Evolutionary conservation across 2,797 vertebrate genomes (phyloP), one percentile per base, ranked within the genome.

Genomic region (Pangasius sanitwongsei): DNA sequence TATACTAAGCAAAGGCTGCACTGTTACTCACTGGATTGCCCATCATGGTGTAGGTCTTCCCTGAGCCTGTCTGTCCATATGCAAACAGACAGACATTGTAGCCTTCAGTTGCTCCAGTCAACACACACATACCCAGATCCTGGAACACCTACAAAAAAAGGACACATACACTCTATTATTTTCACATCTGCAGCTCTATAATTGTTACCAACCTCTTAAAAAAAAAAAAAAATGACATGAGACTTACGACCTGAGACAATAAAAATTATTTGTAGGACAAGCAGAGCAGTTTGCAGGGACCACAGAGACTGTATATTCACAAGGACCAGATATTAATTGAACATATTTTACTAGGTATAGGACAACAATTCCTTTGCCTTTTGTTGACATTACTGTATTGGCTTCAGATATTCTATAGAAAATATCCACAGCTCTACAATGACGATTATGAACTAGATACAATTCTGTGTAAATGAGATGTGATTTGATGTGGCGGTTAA

Each of bases 21-120:
- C n/a, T 37, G 23, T 61, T 89, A 89, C 98, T 98, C 93, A 99
- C 99, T 92, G 97, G 97, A 31, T 98, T 98, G 41, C 99, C 98
- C 96, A 99, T 97, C 99, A 99, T 99, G 86, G 98, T 99, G 90
- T 99, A 98, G 0, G 99, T 99, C 95, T 99, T 99, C 88, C 99
- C 99, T 86, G 99, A 98, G 92, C 99, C 99, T 0, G 99, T 99
- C 95, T 99, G 99, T 83, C 99, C 99, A 78, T 99, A 99, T 2
- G 99, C 99, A 95, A 99, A 99, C 88, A 99, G 96, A 92, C 98
- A 99, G 91, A 99, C 97, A 23, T 99, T 99, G 95, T 99, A 99
- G 87, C 99, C 99, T 93, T 96, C 96, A 18, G 97, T 95, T 11
- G 98, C 98, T 92, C 97, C 98, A 0, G 97, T 96, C 87, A 99